Conservation (phyloP, 2,888 invertebrate genomes). For the Melinaea menophilus region DNA sequence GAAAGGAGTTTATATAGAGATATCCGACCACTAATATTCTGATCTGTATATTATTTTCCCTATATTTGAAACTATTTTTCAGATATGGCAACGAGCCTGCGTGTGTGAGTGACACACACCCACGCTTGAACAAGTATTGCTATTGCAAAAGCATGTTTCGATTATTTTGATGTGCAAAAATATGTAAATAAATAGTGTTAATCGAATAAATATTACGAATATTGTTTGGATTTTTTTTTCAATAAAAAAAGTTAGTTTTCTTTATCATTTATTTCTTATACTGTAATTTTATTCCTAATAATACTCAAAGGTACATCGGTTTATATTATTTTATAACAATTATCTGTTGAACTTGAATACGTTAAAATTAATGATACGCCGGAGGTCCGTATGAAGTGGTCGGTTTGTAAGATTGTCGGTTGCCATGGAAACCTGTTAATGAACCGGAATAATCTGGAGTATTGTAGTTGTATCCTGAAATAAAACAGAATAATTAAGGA, state of each 20-base stretch:
- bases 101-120: constrained; percentile 33
- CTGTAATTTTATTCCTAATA: background rate
- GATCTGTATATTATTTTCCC: no score
- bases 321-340: background rate
- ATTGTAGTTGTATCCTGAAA: constrained; percentile 59
- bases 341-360: background rate
- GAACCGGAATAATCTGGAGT: constrained; percentile 62
- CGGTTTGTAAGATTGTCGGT: constrained; percentile 32
- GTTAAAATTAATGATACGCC: constrained; percentile 52
- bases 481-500: constrained; percentile 21
- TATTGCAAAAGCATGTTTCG: constrained; percentile 26
- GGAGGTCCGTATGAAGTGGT: constrained; percentile 62
- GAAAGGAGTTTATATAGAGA: no score
- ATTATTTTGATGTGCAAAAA: background rate
- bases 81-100: constrained; percentile 36
- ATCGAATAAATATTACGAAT: no score
- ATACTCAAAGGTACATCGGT: constrained; percentile 7
- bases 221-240: background rate
- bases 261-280: background rate
- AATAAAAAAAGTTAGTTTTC: background rate
- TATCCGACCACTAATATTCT: no score
- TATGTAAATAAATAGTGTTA: background rate
- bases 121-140: constrained; percentile 37
- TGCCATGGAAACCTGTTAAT: constrained; percentile 61
- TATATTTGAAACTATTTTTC: constrained; percentile 10